These are phyloP conservation scores for Anguilla marmorata DNA, from an alignment of 2,797 vertebrate species.

Conservation along the genomic window DNA sequence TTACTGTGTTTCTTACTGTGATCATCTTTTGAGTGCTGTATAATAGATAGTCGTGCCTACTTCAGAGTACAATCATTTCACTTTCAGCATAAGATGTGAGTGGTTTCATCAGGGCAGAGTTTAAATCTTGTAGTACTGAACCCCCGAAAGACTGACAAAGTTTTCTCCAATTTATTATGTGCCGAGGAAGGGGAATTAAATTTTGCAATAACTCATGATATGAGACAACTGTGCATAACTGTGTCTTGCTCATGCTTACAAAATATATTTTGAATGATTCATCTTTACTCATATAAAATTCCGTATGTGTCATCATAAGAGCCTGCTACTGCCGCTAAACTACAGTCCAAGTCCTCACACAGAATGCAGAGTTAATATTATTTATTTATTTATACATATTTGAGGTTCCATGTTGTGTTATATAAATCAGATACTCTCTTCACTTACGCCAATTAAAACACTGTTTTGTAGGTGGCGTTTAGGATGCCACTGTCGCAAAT, in stretches of 20 bases:
- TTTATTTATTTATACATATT: background rate
- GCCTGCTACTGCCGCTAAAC: background rate
- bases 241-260: slow-evolving; percentile 3
- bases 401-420: background rate
- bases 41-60: background rate
- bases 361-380: background rate
- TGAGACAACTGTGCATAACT: background rate
- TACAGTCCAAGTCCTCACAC: background rate
- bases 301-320: slow-evolving; percentile 13
- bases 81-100: background rate
- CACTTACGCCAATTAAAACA: background rate
- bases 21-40: background rate
- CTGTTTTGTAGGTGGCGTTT: background rate
- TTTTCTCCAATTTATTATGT: slow-evolving; percentile 9
- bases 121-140: background rate
- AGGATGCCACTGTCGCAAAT: slow-evolving; percentile 8
- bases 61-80: background rate
- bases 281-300: slow-evolving; percentile 12
- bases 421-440: background rate
- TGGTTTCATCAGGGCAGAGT: background rate
- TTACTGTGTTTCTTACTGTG: background rate
- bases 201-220: slow-evolving; percentile 16
- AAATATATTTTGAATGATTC: slow-evolving; percentile 18
- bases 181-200: slow-evolving; percentile 24
- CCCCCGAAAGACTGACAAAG: background rate